Evolutionary conservation across 2,888 invertebrate species (phyloP).

Genomic region (Perithous albicinctus): DNA sequence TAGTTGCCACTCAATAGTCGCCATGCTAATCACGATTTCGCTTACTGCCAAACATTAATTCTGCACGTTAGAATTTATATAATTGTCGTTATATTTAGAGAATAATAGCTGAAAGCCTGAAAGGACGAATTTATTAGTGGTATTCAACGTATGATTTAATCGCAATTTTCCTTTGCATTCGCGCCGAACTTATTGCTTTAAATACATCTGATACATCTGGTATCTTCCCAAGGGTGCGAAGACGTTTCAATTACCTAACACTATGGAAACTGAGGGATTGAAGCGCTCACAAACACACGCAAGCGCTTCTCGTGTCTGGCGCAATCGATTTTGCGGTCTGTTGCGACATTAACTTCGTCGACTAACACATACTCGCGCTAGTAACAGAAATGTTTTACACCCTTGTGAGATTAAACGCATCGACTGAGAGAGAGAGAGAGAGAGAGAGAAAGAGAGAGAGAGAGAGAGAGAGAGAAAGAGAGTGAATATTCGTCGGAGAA

Average conservation of each 20-base stretch:
- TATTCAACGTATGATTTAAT: constrained; percentile 31
- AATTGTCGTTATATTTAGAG: not conserved
- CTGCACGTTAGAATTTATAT: not conserved
- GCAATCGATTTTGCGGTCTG: constrained; percentile 63
- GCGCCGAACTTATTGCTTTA: constrained; percentile 9
- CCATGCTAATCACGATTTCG: too few relatives aligned
- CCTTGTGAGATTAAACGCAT: constrained; percentile 63
- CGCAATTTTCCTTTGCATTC: not conserved
- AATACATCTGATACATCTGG: constrained; percentile 37
- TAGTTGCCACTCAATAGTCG: too few relatives aligned
- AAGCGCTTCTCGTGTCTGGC: constrained; percentile 40
- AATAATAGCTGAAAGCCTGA: too few relatives aligned
- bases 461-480: not conserved
- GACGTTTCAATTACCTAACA: constrained; percentile 48
- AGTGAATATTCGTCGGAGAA: constrained; percentile 39
- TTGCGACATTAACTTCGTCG: constrained; percentile 61
- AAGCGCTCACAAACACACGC: constrained; percentile 14
- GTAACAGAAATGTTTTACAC: constrained; percentile 55
- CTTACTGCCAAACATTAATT: too few relatives aligned
- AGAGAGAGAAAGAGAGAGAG: not conserved
- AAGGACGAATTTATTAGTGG: not conserved
- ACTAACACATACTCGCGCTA: constrained; percentile 16
- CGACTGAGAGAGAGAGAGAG: not conserved
- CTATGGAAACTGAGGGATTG: constrained; percentile 22
- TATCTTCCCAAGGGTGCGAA: constrained; percentile 29